A percentile compares a stretch with the other conserved stretches of the same genome.
Conservation (phyloP, 2,888 invertebrate species). For the Caenorhabditis sulstoni region DNA sequence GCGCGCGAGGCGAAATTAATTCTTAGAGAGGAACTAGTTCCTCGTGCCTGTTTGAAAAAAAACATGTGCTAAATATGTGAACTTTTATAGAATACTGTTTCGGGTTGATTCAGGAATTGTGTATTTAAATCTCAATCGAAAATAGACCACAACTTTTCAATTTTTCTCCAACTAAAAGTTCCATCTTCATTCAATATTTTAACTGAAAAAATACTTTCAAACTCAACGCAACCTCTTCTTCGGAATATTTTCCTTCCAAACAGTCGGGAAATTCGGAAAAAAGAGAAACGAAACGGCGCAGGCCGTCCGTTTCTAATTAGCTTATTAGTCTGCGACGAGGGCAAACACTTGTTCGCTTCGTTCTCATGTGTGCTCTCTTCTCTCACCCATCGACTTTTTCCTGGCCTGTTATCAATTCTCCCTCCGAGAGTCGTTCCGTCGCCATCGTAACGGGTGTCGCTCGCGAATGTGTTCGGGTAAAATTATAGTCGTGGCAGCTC, state of each 20-base stretch:
- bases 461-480: constrained; percentile 16
- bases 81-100: no score
- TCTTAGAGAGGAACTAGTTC: not conserved
- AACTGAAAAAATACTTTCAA: no score
- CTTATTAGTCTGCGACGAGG: constrained; percentile 26
- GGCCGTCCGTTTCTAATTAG: constrained; percentile 31
- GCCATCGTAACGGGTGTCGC: constrained; percentile 34
- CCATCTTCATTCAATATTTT: no score
- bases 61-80: not conserved
- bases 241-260: constrained; percentile 1
- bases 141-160: no score
- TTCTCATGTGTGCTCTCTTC: constrained; percentile 15
- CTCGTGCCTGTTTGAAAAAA: not conserved
- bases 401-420: constrained; percentile 37
- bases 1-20: not conserved
- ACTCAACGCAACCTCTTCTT: no score
- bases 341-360: constrained; percentile 33
- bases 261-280: not conserved
- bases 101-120: not conserved
- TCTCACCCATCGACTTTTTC: constrained; percentile 10
- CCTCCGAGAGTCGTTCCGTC: constrained; percentile 14
- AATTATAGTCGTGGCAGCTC: constrained; percentile 15
- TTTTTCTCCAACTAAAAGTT: no score
- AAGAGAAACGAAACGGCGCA: constrained; percentile 2
- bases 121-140: no score